phyloP scores from a whole-genome alignment of 2,888 invertebrate genomes.

The Phorcus lineatus region DNA sequence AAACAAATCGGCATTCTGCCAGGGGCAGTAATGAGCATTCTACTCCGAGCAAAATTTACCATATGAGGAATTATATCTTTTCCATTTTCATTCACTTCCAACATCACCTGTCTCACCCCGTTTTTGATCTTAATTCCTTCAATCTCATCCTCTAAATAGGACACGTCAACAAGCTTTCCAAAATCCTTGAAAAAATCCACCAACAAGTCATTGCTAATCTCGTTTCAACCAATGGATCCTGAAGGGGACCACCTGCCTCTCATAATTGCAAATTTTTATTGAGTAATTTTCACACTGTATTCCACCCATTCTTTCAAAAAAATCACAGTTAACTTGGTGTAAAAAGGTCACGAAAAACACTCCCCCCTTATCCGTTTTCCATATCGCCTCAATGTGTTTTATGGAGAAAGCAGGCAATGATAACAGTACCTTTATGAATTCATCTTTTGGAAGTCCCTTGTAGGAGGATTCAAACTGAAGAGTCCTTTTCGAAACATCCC shows the following conservation, averaged over 20 bases:
- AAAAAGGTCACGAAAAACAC: too few relatives aligned
- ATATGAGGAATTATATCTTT: not conserved
- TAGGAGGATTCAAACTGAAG: too few relatives aligned
- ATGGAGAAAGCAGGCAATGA: too few relatives aligned
- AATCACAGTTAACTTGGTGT: too few relatives aligned
- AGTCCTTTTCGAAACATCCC: too few relatives aligned
- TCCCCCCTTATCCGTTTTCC: too few relatives aligned
- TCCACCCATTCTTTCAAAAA: too few relatives aligned
- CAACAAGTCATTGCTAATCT: not conserved
- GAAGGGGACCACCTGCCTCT: not conserved
- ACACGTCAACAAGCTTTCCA: not conserved
- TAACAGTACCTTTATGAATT: too few relatives aligned
- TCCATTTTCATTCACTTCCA: not conserved
- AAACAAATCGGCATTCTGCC: not conserved
- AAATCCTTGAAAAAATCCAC: not conserved
- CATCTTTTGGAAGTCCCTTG: too few relatives aligned
- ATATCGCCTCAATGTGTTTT: too few relatives aligned
- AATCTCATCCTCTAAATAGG: too few relatives aligned
- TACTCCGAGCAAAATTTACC: not conserved
- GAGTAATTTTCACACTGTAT: too few relatives aligned
- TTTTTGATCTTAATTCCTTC: not conserved
- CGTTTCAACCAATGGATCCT: not conserved
- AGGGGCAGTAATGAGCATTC: not conserved
- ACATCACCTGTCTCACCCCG: not conserved
- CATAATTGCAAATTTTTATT: not conserved